phyloP scores from a whole-genome alignment of 2,888 invertebrate genomes.

The Dryomyza anilis region DNA sequence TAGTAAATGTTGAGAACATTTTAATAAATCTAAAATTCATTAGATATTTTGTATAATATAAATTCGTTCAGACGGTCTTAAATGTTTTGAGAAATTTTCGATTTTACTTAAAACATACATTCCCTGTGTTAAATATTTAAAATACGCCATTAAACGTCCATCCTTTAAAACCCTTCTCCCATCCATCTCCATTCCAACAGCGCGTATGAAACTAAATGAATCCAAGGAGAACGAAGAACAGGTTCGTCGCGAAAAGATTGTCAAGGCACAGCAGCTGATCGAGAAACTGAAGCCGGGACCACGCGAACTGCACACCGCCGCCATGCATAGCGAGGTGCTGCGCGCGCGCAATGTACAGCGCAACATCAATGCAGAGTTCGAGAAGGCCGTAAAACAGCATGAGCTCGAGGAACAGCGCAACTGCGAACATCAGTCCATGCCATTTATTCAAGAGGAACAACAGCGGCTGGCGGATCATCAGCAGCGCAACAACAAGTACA shows the following conservation, averaged over 20 bases:
- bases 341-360: constrained; percentile 53
- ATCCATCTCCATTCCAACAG: too few species aligned
- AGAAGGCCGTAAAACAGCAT: constrained; percentile 45
- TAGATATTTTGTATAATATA: too few species aligned
- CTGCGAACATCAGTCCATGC: constrained; percentile 53
- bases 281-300: constrained; percentile 55
- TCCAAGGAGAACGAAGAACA: constrained; percentile 46
- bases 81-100: too few species aligned
- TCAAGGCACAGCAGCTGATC: constrained; percentile 51
- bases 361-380: constrained; percentile 48
- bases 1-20: too few species aligned
- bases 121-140: too few species aligned
- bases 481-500: constrained; percentile 46
- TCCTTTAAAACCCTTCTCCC: too few species aligned
- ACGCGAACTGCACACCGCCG: constrained; percentile 55
- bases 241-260: constrained; percentile 46
- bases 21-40: too few species aligned
- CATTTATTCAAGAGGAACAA: constrained; percentile 55
- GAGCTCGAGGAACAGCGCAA: constrained; percentile 44
- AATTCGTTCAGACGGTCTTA: too few species aligned
- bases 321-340: constrained; percentile 55
- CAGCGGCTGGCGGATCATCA: constrained; percentile 47
- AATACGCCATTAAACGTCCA: too few species aligned
- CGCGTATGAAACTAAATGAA: constrained; percentile 28
- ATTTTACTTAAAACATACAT: too few species aligned